These are phyloP conservation scores for Allacma fusca DNA, from an alignment of 2,888 invertebrate genomes.

Conservation along the genomic window DNA sequence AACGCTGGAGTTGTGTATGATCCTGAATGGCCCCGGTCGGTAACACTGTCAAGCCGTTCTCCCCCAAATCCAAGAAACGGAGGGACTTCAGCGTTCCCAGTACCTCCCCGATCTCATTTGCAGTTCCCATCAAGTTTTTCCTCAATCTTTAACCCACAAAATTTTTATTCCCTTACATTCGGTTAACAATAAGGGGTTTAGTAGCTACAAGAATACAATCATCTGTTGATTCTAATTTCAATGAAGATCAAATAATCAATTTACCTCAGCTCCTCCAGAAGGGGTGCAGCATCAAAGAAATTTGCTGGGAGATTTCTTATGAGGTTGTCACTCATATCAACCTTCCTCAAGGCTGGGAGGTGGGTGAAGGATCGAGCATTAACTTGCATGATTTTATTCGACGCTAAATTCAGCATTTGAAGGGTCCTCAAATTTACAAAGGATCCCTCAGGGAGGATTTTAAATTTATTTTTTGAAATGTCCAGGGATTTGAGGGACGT, in stretches of 20 bases:
- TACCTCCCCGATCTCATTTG: slow-evolving; percentile 77
- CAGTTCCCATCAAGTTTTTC: slow-evolving; percentile 70
- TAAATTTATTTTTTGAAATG: slow-evolving; percentile 77
- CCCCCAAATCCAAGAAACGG: slow-evolving; percentile 79
- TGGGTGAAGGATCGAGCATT: slow-evolving; percentile 83
- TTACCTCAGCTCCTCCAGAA: slow-evolving; percentile 73
- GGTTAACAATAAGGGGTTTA: too few relatives aligned
- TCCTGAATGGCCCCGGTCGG: slow-evolving; percentile 81
- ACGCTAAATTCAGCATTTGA: slow-evolving; percentile 58
- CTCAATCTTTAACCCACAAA: slow-evolving; percentile 47
- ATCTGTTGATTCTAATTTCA: too few relatives aligned
- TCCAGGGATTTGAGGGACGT: slow-evolving; percentile 75
- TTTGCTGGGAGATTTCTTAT: slow-evolving; percentile 81
- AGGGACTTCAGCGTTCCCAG: slow-evolving; percentile 80
- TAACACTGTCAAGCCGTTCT: slow-evolving; percentile 78
- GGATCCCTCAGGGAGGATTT: slow-evolving; percentile 73
- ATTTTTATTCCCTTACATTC: too few relatives aligned
- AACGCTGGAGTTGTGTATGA: slow-evolving; percentile 79
- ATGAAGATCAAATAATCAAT: background rate
- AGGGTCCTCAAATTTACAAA: slow-evolving; percentile 60
- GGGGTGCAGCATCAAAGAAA: slow-evolving; percentile 69
- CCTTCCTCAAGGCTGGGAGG: slow-evolving; percentile 74
- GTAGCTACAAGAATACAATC: too few relatives aligned
- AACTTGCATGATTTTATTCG: slow-evolving; percentile 64
- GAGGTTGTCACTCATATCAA: slow-evolving; percentile 80